Conservation (phyloP, 2,888 invertebrate genomes). For the Herminia tarsipennalis region DNA sequence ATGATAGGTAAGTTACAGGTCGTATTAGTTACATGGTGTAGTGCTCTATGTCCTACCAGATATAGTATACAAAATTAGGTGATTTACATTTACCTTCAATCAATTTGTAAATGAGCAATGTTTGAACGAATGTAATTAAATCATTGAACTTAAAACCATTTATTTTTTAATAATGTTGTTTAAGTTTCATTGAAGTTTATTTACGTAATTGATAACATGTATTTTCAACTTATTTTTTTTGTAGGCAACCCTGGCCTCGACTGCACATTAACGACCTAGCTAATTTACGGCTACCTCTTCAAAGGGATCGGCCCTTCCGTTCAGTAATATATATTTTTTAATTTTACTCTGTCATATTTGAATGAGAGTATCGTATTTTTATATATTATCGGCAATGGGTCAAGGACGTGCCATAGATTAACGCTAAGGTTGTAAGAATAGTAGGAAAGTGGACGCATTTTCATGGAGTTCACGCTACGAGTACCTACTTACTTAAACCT, state of each 20-base stretch:
- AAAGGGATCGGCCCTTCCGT: conserved; percentile 46
- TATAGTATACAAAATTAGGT: too few species aligned
- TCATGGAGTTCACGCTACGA: too few species aligned
- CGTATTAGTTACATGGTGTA: too few species aligned
- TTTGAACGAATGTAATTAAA: too few species aligned
- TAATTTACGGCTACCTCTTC: conserved; percentile 50
- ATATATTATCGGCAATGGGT: conserved; percentile 25
- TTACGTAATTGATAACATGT: conserved; percentile 5
- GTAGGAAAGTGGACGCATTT: too few species aligned
- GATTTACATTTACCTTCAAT: too few species aligned
- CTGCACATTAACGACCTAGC: conserved; percentile 39
- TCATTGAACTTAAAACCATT: too few species aligned
- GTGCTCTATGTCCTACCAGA: too few species aligned
- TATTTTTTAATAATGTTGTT: neutral
- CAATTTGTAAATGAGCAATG: too few species aligned
- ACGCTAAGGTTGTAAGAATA: too few species aligned
- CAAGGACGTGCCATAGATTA: conserved; percentile 30
- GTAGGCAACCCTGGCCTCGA: conserved; percentile 32
- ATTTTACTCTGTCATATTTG: conserved; percentile 33
- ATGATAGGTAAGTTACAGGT: too few species aligned
- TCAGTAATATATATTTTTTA: conserved; percentile 49
- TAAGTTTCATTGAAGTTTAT: neutral
- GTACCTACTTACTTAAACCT: too few species aligned
- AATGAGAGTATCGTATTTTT: conserved; percentile 21
- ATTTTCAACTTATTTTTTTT: conserved; percentile 5